Evolutionary conservation across 2,888 invertebrate species (phyloP), one percentile per base, ranked within the genome.

Genomic region (Agrochola lychnidis): DNA sequence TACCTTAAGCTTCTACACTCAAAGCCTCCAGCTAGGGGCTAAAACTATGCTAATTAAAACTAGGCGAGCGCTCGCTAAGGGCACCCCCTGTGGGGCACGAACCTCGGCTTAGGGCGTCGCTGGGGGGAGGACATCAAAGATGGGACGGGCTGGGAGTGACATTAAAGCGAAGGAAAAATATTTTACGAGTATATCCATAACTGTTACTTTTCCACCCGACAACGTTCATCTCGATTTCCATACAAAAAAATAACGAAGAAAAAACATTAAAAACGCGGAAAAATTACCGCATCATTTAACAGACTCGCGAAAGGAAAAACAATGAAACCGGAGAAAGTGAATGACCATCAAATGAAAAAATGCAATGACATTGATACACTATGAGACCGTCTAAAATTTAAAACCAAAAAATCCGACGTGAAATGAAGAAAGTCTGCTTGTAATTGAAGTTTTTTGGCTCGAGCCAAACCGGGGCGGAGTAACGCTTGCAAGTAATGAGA

Each of bases 401-500:
- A 72, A 42, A 19, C 73, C n/a, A n/a, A 76, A 77, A 83, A 83
- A 78, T 64, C 70, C 19, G 59, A 69, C 64, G 79, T 82, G 82
- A 86, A 89, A 88, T 87, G 70, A 88, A 85, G 79, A 87, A 86
- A 83, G 87, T 86, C 89, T 89, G 89, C 48, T 79, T 88, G 89
- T 86, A 89, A 91, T 91, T 89, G 90, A 86, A 89, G 89, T 91
- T 93, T 94, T 94, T 94, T 94, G 93, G 94, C 94, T 93, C 88
- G 89, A 90, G 88, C 88, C 83, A 89, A 90, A 84, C 87, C 88
- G 81, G 90, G 94, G 94, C 93, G 94, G 92, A 85, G 90, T 90
- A 87, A 89, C 87, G 92, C 91, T 95, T 95, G 96, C 95, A 94
- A 96, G 95, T 96, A 96, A 96, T 95, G 96, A 95, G 95, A 95